Evolutionary conservation across 2,888 invertebrate genomes (phyloP).

Genomic region (Acholoe squamosa): DNA sequence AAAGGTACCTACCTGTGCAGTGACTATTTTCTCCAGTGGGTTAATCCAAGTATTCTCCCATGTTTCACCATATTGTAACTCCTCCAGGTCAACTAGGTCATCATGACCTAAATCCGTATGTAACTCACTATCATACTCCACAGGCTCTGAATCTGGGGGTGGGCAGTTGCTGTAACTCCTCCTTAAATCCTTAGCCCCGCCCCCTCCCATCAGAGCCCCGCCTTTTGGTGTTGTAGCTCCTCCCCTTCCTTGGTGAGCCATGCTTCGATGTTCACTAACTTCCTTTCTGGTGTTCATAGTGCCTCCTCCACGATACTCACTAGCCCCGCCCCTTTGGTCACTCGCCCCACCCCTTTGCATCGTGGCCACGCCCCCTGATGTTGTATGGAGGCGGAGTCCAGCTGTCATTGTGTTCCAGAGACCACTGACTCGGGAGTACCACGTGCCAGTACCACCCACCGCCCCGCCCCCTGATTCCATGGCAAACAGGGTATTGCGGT

Average conservation of each 20-base stretch:
- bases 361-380: conserved; percentile 14
- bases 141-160: background rate
- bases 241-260: background rate
- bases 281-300: background rate
- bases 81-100: conserved; percentile 13
- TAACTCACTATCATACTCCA: background rate
- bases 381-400: background rate
- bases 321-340: conserved; percentile 35
- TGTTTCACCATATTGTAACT: background rate
- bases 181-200: background rate
- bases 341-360: conserved; percentile 20
- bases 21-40: conserved; percentile 17
- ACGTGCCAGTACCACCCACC: background rate
- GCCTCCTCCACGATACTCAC: background rate
- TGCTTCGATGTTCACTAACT: background rate
- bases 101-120: background rate
- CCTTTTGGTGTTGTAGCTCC: conserved; percentile 19
- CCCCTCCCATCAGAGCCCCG: background rate
- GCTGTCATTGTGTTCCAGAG: conserved; percentile 46
- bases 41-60: conserved; percentile 41
- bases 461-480: conserved; percentile 47
- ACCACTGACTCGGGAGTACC: conserved; percentile 48
- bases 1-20: background rate
- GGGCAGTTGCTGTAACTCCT: background rate
- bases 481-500: conserved; percentile 30